Evolutionary conservation across 2,113 vertebrate species (phyloP).

Genomic region (Heterochromis multidens): DNA sequence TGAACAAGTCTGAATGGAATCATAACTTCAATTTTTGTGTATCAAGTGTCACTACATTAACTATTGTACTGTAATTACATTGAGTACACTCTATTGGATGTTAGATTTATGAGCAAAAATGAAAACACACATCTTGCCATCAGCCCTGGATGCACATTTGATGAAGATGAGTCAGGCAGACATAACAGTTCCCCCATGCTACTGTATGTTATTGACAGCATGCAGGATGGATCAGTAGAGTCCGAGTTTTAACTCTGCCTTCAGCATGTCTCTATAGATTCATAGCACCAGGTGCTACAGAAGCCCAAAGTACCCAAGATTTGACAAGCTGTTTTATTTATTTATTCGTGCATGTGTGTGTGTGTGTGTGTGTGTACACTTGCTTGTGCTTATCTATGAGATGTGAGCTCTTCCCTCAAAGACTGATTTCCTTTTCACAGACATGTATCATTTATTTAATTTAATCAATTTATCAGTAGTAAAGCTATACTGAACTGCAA

Average conservation of each 20-base stretch:
- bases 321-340: neutral
- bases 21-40: neutral
- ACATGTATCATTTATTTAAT: neutral
- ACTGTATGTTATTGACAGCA: neutral
- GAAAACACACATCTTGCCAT: neutral
- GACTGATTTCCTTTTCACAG: neutral
- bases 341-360: neutral
- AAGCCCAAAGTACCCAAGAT: neutral
- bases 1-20: neutral
- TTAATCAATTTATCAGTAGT: neutral
- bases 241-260: neutral
- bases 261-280: neutral
- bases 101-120: neutral
- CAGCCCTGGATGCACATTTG: neutral
- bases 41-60: neutral
- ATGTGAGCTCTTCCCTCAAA: neutral
- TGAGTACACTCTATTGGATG: neutral
- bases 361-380: neutral
- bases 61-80: neutral
- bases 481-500: neutral
- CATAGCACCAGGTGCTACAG: neutral
- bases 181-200: neutral
- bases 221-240: neutral
- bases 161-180: neutral
- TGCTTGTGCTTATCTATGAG: neutral